These are phyloP conservation scores for Benthosema pterotum DNA, from an alignment of 2,797 vertebrate species.

Conservation along the genomic window DNA sequence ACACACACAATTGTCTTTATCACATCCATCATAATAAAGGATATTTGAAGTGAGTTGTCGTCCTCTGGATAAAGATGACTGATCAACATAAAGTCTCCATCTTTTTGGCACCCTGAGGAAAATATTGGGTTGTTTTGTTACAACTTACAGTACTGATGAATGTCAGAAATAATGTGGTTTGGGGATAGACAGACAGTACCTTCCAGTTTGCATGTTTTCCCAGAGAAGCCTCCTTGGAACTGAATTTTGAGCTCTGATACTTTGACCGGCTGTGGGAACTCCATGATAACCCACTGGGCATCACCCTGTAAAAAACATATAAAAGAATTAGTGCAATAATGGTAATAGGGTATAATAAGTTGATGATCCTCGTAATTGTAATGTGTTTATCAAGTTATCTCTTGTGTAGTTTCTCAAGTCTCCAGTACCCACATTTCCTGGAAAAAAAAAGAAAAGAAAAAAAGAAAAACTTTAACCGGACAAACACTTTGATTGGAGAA, in stretches of 20 bases:
- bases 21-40: conserved; percentile 69
- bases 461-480: too few relatives aligned
- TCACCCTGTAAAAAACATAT: conserved; percentile 79
- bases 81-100: conserved; percentile 71
- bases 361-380: too few relatives aligned
- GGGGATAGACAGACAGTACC: conserved; percentile 71
- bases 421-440: too few relatives aligned
- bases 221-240: conserved; percentile 97
- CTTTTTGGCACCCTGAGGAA: conserved; percentile 79
- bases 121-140: too few relatives aligned
- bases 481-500: too few relatives aligned
- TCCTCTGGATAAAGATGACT: conserved; percentile 89
- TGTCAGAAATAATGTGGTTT: too few relatives aligned
- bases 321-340: background rate
- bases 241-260: conserved; percentile 86
- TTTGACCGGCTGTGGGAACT: conserved; percentile 85
- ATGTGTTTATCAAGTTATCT: too few relatives aligned
- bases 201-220: conserved; percentile 84
- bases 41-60: conserved; percentile 91
- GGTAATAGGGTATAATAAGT: too few relatives aligned
- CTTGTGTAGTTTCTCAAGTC: too few relatives aligned
- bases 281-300: conserved; percentile 88
- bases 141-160: too few relatives aligned
- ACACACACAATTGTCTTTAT: too few relatives aligned
- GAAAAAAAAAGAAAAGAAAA: too few relatives aligned